Conservation (phyloP, 2,113 vertebrate genomes). For the Mormoops blainvillei region DNA sequence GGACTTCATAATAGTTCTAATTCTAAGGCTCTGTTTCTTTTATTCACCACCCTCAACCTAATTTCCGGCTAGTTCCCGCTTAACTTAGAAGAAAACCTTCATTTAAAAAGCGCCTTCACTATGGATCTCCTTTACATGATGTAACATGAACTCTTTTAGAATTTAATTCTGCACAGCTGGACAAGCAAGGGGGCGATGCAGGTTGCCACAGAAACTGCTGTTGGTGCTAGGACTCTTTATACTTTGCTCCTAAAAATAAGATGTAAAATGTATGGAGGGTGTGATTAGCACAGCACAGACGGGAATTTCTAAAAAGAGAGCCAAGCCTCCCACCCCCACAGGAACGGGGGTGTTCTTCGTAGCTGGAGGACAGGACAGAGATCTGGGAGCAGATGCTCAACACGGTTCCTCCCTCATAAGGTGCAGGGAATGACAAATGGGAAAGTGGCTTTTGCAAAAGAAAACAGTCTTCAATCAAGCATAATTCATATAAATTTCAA, state of each 20-base stretch:
- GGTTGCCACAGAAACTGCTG: conserved; percentile 75
- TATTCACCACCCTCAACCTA: conserved; percentile 43
- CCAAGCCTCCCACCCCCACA: conserved; percentile 63
- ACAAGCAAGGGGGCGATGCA: conserved; percentile 54
- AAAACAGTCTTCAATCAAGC: conserved; percentile 27
- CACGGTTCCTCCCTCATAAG: conserved; percentile 46
- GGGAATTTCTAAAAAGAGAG: conserved; percentile 76
- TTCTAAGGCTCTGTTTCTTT: conserved; percentile 61
- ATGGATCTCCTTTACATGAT: conserved; percentile 47
- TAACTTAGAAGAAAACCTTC: conserved; percentile 37
- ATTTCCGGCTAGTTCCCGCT: conserved; percentile 39
- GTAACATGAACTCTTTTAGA: conserved; percentile 58
- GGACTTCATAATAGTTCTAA: conserved; percentile 49
- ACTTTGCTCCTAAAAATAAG: conserved; percentile 76
- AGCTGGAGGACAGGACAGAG: conserved; percentile 65
- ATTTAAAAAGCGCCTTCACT: conserved; percentile 23
- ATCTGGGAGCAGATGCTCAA: conserved; percentile 64
- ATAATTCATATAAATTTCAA: conserved; percentile 44
- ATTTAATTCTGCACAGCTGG: conserved; percentile 71
- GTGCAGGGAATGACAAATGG: conserved; percentile 55
- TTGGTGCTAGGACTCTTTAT: conserved; percentile 69
- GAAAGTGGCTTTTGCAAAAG: conserved; percentile 51
- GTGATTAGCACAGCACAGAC: conserved; percentile 71
- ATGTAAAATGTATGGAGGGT: conserved; percentile 71
- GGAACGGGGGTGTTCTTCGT: conserved; percentile 69